Percentiles rank a stretch among this genome's conserved stretches.
Evolutionary conservation across 2,797 vertebrate genomes (phyloP).

Genomic region (Champsocephalus gunnari): DNA sequence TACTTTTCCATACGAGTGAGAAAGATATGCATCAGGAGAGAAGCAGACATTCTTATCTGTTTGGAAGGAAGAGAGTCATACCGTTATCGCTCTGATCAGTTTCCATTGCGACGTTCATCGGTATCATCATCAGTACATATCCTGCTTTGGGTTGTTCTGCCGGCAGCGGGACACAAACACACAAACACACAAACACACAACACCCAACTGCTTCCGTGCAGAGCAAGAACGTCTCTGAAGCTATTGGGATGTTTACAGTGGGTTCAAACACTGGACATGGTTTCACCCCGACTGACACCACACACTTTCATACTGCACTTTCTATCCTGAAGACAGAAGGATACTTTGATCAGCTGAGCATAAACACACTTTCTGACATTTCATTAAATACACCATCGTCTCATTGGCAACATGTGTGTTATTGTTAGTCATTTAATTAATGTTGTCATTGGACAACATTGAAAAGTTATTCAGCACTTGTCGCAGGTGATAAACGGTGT

Average conservation of each 20-base stretch:
- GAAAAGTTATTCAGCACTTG: neutral
- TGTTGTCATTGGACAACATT: neutral
- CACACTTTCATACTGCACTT: no score
- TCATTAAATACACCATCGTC: neutral
- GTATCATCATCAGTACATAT: slow-evolving; percentile 14
- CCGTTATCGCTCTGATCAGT: slow-evolving; percentile 54
- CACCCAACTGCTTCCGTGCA: neutral
- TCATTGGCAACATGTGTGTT: neutral
- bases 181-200: neutral
- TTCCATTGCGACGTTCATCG: slow-evolving; percentile 37
- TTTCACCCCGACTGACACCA: neutral
- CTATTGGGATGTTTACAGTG: neutral
- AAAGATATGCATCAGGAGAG: neutral
- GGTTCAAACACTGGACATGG: neutral
- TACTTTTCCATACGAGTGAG: neutral
- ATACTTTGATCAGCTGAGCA: neutral
- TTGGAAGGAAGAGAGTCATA: slow-evolving; percentile 41
- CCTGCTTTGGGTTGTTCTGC: slow-evolving; percentile 14
- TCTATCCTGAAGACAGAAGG: neutral
- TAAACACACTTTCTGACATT: neutral
- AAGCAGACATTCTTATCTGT: slow-evolving; percentile 42
- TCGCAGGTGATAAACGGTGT: neutral
- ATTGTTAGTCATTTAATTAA: no score
- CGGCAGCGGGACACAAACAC: slow-evolving; percentile 5
- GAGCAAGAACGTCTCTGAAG: neutral